These are phyloP conservation scores for Lochmaea capreae DNA, from an alignment of 2,888 invertebrate genomes.

Conservation along the genomic window DNA sequence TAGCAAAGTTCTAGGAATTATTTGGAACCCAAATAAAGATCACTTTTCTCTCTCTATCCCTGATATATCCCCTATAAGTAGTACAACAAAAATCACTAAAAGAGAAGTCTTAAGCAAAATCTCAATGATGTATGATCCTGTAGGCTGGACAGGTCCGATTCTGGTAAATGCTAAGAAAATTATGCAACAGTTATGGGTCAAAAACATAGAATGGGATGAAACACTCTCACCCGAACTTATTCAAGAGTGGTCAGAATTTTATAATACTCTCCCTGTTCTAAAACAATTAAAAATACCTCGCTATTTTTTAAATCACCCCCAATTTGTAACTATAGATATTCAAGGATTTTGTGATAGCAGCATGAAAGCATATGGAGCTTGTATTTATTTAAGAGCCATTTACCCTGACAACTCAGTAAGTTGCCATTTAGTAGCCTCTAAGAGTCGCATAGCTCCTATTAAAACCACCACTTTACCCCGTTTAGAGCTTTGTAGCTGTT, in stretches of 20 bases:
- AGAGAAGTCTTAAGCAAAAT: neutral
- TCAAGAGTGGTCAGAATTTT: constrained; percentile 14
- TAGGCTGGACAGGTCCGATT: neutral
- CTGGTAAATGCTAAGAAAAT: neutral
- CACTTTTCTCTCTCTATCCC: neutral
- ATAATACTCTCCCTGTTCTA: neutral
- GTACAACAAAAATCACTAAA: neutral
- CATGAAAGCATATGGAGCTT: constrained; percentile 17
- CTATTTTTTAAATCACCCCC: neutral
- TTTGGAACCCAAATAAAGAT: constrained; percentile 10
- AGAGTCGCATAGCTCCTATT: constrained; percentile 9
- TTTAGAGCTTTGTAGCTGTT: neutral
- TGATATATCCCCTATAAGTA: constrained; percentile 9
- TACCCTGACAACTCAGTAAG: constrained; percentile 13
- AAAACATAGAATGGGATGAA: neutral
- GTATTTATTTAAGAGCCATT: constrained; percentile 13
- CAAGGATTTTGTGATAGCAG: constrained; percentile 21
- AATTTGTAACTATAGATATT: constrained; percentile 5
- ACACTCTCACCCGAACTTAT: constrained; percentile 8
- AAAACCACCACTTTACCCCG: constrained; percentile 3
- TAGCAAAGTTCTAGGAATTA: constrained; percentile 5
- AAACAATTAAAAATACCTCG: constrained; percentile 21
- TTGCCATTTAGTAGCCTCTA: constrained; percentile 1
- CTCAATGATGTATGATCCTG: constrained; percentile 5
- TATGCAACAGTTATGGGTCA: neutral